Evolutionary conservation across 2,113 vertebrate species (phyloP), one percentile per base, ranked within the genome.

Genomic region (Podocnemis expansa): DNA sequence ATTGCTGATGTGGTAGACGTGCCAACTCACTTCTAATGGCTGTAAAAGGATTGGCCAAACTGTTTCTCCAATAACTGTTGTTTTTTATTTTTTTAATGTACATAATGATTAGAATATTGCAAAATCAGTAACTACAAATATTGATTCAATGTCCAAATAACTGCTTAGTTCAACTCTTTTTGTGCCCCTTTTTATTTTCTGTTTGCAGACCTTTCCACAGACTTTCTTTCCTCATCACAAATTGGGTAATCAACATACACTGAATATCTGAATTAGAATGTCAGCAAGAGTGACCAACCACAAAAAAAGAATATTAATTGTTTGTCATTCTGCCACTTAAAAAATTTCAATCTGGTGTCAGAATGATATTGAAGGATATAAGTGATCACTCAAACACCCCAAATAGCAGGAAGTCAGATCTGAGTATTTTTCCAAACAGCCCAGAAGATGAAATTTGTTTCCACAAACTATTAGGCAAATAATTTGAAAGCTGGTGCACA

Each of bases 151-250:
- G 88, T 91, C 91, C 60, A 94, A 84, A 67, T 86, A 0, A 0
- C 87, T 87, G 41, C 78, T 47, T 88, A 95, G 88, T 52, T 89
- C 89, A 90, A 75, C 41, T 87, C 76, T 49, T 70, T 13, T 12
- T 76, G 81, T 56, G 88, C 63, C 94, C 75, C 14, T 93, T 85
- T 87, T 70, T 78, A 17, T 96, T 88, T 92, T 84, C 43, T 91
- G 41, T 93, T 87, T 91, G 92, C 67, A 55, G 0, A 89, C 93
- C 95, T 95, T 96, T 95, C 47, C 84, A 95, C 87, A 94, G 93
- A 96, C 75, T 93, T 21, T 27, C 47, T 49, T 45, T 76, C 79
- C 86, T 95, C 51, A 78, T 92, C 92, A 85, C 51, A 91, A 90
- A 91, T 94, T 88, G 88, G 83, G 92, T 89, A 95, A 92, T 67